These are phyloP conservation scores for Mesorhabditis sp. DNA, from an alignment of 2,888 invertebrate genomes.

Conservation along the genomic window DNA sequence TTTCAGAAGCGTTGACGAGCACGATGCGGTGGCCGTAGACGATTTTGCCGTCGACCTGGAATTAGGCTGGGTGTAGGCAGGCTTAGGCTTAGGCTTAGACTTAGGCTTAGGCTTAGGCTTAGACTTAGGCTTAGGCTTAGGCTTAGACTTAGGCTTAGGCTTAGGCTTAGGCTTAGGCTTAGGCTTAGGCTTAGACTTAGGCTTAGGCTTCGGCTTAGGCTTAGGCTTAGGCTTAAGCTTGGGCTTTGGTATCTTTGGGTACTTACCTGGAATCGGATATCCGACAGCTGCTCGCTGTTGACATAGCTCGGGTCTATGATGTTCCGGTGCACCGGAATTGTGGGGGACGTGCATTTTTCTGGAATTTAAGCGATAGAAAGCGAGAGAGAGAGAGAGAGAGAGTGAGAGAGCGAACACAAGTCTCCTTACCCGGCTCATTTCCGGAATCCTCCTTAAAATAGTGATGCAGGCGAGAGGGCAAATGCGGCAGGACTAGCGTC, in stretches of 20 bases:
- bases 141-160: too few species aligned
- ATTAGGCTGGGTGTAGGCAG: too few species aligned
- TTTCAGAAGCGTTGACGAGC: constrained; percentile 69
- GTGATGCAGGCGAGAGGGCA: constrained; percentile 22
- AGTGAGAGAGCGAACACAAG: too few species aligned
- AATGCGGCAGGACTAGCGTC: constrained; percentile 17
- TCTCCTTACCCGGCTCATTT: too few species aligned
- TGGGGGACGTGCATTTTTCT: background rate
- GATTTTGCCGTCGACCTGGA: constrained; percentile 71
- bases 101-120: too few species aligned
- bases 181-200: background rate
- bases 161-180: too few species aligned
- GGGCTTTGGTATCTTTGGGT: too few species aligned
- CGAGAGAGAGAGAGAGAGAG: too few species aligned
- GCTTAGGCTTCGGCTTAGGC: too few species aligned
- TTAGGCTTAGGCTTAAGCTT: too few species aligned
- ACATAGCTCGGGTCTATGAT: constrained; percentile 79
- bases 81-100: background rate
- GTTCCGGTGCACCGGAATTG: constrained; percentile 11
- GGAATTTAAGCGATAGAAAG: background rate
- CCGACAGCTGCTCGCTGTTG: constrained; percentile 85
- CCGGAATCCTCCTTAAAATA: constrained; percentile 11
- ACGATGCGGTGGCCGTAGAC: constrained; percentile 93
- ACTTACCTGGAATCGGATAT: constrained; percentile 80
- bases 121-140: background rate